A percentile compares a stretch with the other conserved stretches of the same genome.
These are phyloP conservation scores for Elanus axillaris DNA, from an alignment of 2,113 vertebrate genomes.

Conservation along the genomic window DNA sequence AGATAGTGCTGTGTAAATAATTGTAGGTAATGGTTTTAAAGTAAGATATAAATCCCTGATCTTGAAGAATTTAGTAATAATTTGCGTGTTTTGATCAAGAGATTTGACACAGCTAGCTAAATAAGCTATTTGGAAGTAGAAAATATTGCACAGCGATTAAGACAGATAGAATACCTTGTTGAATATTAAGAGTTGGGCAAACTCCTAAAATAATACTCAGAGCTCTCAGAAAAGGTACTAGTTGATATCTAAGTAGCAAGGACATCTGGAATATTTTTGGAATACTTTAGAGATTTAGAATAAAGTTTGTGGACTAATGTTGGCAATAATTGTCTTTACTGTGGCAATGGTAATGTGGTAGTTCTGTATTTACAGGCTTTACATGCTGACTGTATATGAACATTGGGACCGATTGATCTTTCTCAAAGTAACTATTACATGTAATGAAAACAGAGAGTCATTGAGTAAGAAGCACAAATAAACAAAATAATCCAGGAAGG, in stretches of 20 bases:
- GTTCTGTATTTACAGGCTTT: background rate
- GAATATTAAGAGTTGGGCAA: background rate
- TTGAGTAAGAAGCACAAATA: background rate
- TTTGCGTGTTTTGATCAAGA: background rate
- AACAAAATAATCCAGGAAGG: background rate
- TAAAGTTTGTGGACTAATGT: background rate
- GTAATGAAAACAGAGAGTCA: background rate
- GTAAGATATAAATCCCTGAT: background rate
- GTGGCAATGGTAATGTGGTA: background rate
- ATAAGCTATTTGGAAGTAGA: background rate
- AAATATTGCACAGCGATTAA: background rate
- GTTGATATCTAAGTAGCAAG: background rate
- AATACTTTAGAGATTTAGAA: background rate
- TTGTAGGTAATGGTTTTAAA: background rate
- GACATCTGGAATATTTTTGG: background rate
- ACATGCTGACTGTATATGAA: background rate
- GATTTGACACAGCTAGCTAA: background rate
- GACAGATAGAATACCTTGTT: background rate
- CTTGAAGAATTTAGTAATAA: background rate
- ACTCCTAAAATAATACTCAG: background rate
- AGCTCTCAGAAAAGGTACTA: background rate
- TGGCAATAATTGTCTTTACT: background rate
- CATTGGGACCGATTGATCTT: background rate
- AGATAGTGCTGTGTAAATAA: slow-evolving; percentile 12
- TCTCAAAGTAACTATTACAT: background rate